phyloP scores from a whole-genome alignment of 2,797 vertebrate species.

The Pangasius macronema region DNA sequence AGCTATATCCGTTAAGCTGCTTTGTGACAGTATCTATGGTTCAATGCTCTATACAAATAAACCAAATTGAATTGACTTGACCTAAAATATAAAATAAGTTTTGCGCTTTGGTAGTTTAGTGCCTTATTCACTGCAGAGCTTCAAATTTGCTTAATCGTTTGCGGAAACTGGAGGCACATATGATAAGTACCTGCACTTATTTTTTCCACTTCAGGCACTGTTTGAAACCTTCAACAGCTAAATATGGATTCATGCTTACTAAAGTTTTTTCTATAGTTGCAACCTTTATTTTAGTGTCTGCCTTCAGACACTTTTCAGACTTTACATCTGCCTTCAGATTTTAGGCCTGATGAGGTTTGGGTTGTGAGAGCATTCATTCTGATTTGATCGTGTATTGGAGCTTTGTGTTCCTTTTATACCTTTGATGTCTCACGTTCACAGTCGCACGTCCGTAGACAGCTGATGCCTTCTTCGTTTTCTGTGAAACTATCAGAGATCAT shows the following conservation, averaged over 20 bases:
- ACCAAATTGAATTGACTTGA: neutral
- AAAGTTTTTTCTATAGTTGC: neutral
- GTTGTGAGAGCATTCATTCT: slow-evolving; percentile 41
- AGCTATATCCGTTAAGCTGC: neutral
- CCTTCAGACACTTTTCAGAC: slow-evolving; percentile 3
- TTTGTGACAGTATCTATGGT: neutral
- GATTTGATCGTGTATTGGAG: neutral
- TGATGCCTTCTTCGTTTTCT: slow-evolving; percentile 28
- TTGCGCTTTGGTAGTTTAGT: neutral
- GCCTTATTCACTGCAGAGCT: neutral
- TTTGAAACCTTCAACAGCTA: neutral
- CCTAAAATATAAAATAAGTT: neutral
- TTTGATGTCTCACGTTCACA: slow-evolving; percentile 30
- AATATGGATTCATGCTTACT: neutral
- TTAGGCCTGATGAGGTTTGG: neutral
- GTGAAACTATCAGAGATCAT: slow-evolving; percentile 40
- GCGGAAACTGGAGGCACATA: neutral
- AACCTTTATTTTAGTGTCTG: slow-evolving; percentile 1
- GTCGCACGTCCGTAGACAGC: slow-evolving; percentile 28
- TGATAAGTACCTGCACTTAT: neutral
- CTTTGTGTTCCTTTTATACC: slow-evolving; percentile 30
- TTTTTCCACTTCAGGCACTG: neutral
- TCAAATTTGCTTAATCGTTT: neutral
- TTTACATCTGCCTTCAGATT: neutral
- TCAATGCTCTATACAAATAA: neutral